Evolutionary conservation across 2,888 invertebrate species (phyloP), one percentile per base, ranked within the genome.

Genomic region (Periphyllus acericola): DNA sequence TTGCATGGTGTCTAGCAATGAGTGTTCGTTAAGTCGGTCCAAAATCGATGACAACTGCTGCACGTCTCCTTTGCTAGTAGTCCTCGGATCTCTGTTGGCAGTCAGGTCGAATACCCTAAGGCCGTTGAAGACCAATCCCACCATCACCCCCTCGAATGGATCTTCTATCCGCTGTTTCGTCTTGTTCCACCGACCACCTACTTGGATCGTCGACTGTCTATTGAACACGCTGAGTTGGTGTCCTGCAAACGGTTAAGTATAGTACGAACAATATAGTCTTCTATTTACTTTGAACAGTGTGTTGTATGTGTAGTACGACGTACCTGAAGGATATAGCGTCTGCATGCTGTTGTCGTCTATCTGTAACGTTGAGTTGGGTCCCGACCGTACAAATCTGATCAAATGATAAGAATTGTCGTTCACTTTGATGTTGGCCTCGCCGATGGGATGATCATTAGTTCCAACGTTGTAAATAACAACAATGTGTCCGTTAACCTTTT

Each of bases 361-460:
- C 92, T 98, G 98, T 75, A 99, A 92, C 0, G 98, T 96, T 0
- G 98, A 96, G 91, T 98, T 96, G 84, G 97, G 96, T 17, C 98
- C 98, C 88, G 95, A 95, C 90, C 98, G 93, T 6, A 95, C 96
- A 92, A 99, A 98, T 90, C 97, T 93, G 2, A 98, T 95, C 72
- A 98, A 97, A 92, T 99, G 99, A 92, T 98, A 98, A 74, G 95
- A 94, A 90, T 98, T 97, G 91, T 99, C 98, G 91, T 98, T 98
- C 9, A 98, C 96, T 91, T 96, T 95, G 6, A 96, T 95, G n/a
- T 95, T 95, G 90, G 96, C 95, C 91, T 98, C 97, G 1, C 96
- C 98, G 46, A 98, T 93, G 0, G 97, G 97, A 91, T 97, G 95
- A 91, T 98, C 97, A 88, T 95, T 95, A 0, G 96, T 96, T 0